phyloP scores from a whole-genome alignment of 1,140 invertebrate genomes.

The Drosophila bipectinata region DNA sequence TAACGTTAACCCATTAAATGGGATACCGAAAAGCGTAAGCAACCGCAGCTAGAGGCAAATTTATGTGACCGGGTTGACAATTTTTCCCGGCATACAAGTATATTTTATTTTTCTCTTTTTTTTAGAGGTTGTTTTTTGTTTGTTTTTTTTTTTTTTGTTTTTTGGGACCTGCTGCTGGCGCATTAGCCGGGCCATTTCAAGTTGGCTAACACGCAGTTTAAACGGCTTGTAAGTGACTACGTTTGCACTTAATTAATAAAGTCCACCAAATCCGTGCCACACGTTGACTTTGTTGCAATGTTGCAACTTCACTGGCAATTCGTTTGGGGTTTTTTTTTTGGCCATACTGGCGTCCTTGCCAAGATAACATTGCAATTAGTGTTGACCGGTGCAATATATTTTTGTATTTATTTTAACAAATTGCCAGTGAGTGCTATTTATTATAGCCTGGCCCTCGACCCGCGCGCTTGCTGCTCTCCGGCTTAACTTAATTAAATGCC shows the following conservation, averaged over 20 bases:
- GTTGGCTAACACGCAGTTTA: slow-evolving; percentile 78
- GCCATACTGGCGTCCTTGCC: slow-evolving; percentile 51
- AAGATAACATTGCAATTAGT: slow-evolving; percentile 73
- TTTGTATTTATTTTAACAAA: slow-evolving; percentile 69
- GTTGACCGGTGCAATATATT: slow-evolving; percentile 40
- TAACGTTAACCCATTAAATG: slow-evolving; percentile 56
- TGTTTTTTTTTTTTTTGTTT: not conserved
- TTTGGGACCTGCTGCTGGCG: slow-evolving; percentile 35
- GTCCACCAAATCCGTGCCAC: slow-evolving; percentile 38
- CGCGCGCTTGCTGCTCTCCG: slow-evolving; percentile 3
- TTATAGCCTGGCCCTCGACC: not conserved
- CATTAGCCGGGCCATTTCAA: slow-evolving; percentile 78
- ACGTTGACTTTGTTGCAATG: slow-evolving; percentile 73
- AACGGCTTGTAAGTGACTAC: slow-evolving; percentile 78
- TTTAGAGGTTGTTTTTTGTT: slow-evolving; percentile 22
- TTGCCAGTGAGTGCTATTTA: slow-evolving; percentile 48
- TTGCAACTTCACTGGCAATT: slow-evolving; percentile 51
- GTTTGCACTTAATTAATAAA: slow-evolving; percentile 82
- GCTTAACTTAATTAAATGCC: slow-evolving; percentile 79
- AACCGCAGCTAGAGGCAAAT: slow-evolving; percentile 32
- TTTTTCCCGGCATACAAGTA: slow-evolving; percentile 35
- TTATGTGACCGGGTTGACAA: slow-evolving; percentile 73
- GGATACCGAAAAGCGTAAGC: slow-evolving; percentile 50
- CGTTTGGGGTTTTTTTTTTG: slow-evolving; percentile 6
- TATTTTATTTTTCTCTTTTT: not conserved